Conservation (phyloP, 2,797 vertebrate species). For the Arctocebus calabarensis region DNA sequence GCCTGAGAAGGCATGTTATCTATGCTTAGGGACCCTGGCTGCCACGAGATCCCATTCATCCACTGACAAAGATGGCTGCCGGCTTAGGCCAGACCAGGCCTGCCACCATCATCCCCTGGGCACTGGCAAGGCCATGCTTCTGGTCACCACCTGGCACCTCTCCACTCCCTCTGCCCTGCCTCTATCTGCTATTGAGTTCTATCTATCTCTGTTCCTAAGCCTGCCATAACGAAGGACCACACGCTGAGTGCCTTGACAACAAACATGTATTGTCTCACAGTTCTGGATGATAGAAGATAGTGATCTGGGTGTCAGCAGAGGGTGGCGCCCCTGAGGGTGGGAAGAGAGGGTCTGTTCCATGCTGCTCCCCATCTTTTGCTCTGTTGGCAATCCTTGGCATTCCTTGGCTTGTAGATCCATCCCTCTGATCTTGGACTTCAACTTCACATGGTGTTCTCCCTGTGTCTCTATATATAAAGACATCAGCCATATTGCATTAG, state of each 20-base stretch:
- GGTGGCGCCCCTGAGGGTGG: background rate
- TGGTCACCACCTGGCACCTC: accelerated
- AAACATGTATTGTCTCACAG: background rate
- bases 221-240: background rate
- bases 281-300: background rate
- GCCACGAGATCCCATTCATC: background rate
- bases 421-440: background rate
- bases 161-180: background rate
- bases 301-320: background rate
- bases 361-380: background rate
- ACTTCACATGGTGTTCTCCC: background rate
- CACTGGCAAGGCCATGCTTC: background rate
- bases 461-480: background rate
- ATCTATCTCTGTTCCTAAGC: background rate
- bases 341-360: background rate
- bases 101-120: background rate
- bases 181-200: background rate
- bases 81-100: background rate
- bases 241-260: background rate
- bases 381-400: background rate
- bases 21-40: background rate
- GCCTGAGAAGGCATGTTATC: background rate
- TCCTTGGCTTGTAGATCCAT: background rate
- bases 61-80: background rate
- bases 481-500: background rate